Base-by-base conservation (phyloP, 2,888 invertebrate genomes). In the Netelia inedita region DNA sequence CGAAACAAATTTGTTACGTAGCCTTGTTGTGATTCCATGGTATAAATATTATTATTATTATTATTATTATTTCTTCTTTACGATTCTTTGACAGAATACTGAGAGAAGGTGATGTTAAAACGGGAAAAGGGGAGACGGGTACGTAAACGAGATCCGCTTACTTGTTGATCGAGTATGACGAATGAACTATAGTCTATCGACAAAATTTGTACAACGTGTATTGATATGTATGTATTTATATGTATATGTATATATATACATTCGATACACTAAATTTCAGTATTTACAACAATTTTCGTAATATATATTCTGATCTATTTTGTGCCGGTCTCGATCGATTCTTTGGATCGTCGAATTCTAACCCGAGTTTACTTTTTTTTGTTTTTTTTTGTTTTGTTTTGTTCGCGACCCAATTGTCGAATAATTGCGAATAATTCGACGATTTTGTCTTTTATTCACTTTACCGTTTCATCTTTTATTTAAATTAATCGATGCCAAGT, bases 111-210 rank as follows among this genome's bases (percentile, higher is more conserved):
- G 35, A 35, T 35, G 35, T 35, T 35, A 35, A 35, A 35, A 35
- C 11, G 19, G 35, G 35, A 11, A 41, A 57, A 72, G 41, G n/a
- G 50, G 23, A 35, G 66, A 19, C 53, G 53, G 53, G 35, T 53
- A 43, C 28, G 19, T 16, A 14, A 53, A 74, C 35, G 46, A 68
- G 66, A 14, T 68, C 43, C 57, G 43, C 19, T 59, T 46, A 46
- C 61, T 78, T 35, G 78, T 69, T 59, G 59, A 69, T 68, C 78
- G 69, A 78, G 78, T 59, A 46, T 59, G 23, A 75, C 35, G 2
- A 61, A 53, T 66, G 55, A 41, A 21, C 10, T 41, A 28, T 65
- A 41, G 35, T 66, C 50, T 68, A 68, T 43, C 53, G 57, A 66
- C 66, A 57, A 68, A 57, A 65, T 55, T 23, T 43, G 11, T 43